phyloP scores from a whole-genome alignment of 2,797 vertebrate species.

The Darevskia mixta region DNA sequence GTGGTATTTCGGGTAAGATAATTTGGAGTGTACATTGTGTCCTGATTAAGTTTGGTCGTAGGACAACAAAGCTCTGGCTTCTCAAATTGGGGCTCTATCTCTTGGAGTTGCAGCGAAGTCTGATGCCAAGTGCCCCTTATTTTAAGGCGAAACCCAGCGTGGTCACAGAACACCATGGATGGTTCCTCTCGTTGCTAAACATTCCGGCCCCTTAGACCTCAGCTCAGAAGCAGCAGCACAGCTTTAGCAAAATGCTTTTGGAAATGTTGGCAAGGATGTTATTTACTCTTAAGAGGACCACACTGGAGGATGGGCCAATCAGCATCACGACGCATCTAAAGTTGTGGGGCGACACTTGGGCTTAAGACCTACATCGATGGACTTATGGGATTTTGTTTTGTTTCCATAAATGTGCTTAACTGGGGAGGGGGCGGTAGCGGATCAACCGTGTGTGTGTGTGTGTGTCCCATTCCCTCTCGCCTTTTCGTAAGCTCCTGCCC shows the following conservation, averaged over 20 bases:
- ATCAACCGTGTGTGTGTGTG: background rate
- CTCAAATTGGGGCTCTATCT: background rate
- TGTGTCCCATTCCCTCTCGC: background rate
- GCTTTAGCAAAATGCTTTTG: background rate
- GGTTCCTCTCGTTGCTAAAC: background rate
- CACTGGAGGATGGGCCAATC: slow-evolving; percentile 19
- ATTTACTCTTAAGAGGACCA: slow-evolving; percentile 24
- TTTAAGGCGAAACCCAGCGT: background rate
- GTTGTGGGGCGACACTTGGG: background rate
- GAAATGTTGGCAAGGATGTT: background rate
- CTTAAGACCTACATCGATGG: background rate
- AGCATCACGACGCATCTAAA: background rate
- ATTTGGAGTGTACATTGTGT: too few relatives aligned
- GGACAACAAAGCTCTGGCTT: background rate
- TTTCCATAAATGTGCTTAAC: background rate
- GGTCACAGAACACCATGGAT: background rate
- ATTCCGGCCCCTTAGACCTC: background rate
- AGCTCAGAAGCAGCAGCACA: background rate
- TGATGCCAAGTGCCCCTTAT: too few relatives aligned
- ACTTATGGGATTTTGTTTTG: background rate
- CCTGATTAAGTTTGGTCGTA: background rate
- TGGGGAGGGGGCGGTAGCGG: background rate
- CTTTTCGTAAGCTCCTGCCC: background rate
- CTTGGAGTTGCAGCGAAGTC: background rate
- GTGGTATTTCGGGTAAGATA: background rate